Base-by-base conservation (phyloP, 2,113 vertebrate genomes). In the Melanostigma gelatinosum region DNA sequence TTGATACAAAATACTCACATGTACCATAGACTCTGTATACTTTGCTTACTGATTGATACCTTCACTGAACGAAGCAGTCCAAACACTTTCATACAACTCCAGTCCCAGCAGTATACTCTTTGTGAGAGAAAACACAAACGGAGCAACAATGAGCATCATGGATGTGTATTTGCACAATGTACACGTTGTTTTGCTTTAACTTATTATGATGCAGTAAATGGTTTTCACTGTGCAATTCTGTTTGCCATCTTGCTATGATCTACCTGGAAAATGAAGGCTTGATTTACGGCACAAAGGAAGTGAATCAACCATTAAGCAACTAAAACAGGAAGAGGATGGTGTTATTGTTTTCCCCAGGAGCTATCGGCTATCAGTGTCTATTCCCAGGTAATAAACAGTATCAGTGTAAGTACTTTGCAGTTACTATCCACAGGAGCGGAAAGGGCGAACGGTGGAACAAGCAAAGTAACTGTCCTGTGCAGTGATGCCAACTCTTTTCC, bases 11-110 rank as follows among this genome's bases (percentile, higher is more conserved):
- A 29, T 48, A 38, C 11, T 62, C 3, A 22, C 4, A 32, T 50
- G 1, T 7, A 42, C 4, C 29, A 57, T 38, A 36, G 68, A 70
- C 54, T 54, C 9, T 42, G 42, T 2, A 40, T n/a, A 71, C 13
- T 4, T 22, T 4, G 4, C 4, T 18, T 20, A 22, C 11, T 2
- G 1, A 24, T 11, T 1, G 1, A 18, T 90, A 93, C 92, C 92
- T 87, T 92, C 60, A 73, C 4, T 46, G 73, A 90, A 83, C 4
- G 87, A 62, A 52, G 88, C 85, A 0, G 2, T 54, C 24, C 7
- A 36, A 66, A 92, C 36, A 8, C 1, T 3, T 40, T 89, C 42
- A 75, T 81, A 78, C 11, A 61, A 3, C 2, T 84, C 50, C 0
- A 18, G 7, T 27, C 11, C 12, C 71, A 93, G 74, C 3, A 55